Conservation (phyloP, 2,113 vertebrate species). For the Cavia aperea region DNA sequence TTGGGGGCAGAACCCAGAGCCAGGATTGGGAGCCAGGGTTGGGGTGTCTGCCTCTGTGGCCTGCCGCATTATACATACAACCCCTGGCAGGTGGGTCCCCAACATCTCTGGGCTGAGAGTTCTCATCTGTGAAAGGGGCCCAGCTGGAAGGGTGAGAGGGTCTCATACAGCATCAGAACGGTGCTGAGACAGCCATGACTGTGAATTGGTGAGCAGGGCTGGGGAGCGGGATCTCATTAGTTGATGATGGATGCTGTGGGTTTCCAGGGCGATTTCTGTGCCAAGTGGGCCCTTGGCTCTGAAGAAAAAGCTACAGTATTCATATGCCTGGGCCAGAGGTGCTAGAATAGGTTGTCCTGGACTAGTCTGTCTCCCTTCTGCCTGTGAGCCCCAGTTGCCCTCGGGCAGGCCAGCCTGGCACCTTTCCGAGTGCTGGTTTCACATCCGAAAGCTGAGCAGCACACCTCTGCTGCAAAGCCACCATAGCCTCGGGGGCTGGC, state of each 20-base stretch:
- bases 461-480: too few relatives aligned
- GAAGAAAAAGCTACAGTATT: background rate
- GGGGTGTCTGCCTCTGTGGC: background rate
- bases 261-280: background rate
- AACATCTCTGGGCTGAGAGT: background rate
- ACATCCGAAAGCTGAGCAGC: background rate
- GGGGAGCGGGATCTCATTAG: accelerated
- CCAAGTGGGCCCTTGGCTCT: background rate
- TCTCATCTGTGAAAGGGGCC: background rate
- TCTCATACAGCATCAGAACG: background rate
- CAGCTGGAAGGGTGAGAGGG: background rate
- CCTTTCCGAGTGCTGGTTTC: background rate
- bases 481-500: accelerated
- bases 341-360: background rate
- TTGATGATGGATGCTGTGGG: background rate
- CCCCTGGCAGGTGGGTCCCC: too few relatives aligned
- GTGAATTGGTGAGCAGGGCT: background rate
- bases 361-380: background rate
- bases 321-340: background rate
- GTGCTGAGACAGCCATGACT: accelerated
- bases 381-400: accelerated
- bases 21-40: background rate
- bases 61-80: accelerated
- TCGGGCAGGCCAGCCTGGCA: too few relatives aligned
- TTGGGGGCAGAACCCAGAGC: background rate